Base-by-base conservation (phyloP, 2,797 vertebrate species). In the Dendrocincla tyrannina region DNA sequence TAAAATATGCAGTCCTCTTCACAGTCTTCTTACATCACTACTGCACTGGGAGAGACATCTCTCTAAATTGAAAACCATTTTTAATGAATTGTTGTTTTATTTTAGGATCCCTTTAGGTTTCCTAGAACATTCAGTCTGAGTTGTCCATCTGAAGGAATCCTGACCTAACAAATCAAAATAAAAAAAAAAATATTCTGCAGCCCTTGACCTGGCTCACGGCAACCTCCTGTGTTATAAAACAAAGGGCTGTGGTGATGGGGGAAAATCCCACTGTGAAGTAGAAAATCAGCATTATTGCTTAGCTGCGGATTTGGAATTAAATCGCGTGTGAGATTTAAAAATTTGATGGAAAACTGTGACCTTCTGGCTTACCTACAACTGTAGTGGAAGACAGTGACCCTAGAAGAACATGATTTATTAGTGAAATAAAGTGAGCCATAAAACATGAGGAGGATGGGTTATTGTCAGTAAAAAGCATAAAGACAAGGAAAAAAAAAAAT, bases 71-170 rank as follows among this genome's bases (percentile, higher is more conserved):
- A 95, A 96, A 84, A 77, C 85, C 69, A 17, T 89, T 75, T 82
- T 66, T 93, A 97, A 95, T 94, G 93, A 96, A 93, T 90, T 89
- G 91, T 92, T 95, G 80, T 85, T 92, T 96, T 95, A 96, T 96
- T 95, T 90, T 88, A 87, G 64, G 89, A 93, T 93, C 88, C 72
- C 79, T 87, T 78, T 87, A 91, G 74, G 66, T 93, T 95, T 89
- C 64, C 47, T 87, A 85, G 90, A 88, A 94, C 64, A 78, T 87
- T 87, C 1, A 18, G 79, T 80, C 89, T 47, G 70, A 93, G 80
- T n/a, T 13, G 30, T 63, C 88, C 15, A 3, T 91, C 88, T 91
- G 39, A 83, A 91, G 86, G 93, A 58, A 96, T 82, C 52, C 9
- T 67, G 62, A 56, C n/a, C 69, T 24, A 55, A 89, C 70, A 93